Evolutionary conservation across 2,797 vertebrate species (phyloP).

Genomic region (Lepidocolaptes lacrymiger): DNA sequence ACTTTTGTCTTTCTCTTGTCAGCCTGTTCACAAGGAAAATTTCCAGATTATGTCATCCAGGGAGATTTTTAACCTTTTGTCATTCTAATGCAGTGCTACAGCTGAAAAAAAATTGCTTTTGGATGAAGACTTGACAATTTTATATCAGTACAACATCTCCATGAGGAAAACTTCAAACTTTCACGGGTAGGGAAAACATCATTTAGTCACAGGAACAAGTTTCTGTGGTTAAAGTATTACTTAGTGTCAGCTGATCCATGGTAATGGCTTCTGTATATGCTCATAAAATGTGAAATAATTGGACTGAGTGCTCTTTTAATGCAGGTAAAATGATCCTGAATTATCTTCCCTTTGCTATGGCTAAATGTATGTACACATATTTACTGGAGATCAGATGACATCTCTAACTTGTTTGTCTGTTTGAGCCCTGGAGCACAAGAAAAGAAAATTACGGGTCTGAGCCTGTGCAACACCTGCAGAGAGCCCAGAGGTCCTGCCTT

Average conservation of each 20-base stretch:
- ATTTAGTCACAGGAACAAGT: not conserved
- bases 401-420: not conserved
- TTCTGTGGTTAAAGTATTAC: not conserved
- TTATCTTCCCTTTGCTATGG: constrained; percentile 14
- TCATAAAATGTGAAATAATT: constrained; percentile 44
- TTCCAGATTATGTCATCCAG: not conserved
- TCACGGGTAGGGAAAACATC: not conserved
- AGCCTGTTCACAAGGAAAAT: not conserved
- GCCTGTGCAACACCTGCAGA: not conserved
- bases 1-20: not conserved
- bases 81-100: not conserved
- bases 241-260: not conserved
- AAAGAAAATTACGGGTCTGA: not conserved
- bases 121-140: not conserved
- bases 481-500: not conserved
- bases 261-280: not conserved
- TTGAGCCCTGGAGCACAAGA: not conserved
- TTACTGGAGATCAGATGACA: constrained; percentile 23
- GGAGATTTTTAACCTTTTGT: not conserved
- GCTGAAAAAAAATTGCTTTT: not conserved
- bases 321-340: constrained; percentile 31
- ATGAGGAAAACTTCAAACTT: not conserved
- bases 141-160: not conserved
- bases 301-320: constrained; percentile 31
- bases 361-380: not conserved